Percentiles rank a stretch among this genome's conserved stretches.
phyloP scores from a whole-genome alignment of 2,888 invertebrate species.

The Zootermopsis nevadensis region DNA sequence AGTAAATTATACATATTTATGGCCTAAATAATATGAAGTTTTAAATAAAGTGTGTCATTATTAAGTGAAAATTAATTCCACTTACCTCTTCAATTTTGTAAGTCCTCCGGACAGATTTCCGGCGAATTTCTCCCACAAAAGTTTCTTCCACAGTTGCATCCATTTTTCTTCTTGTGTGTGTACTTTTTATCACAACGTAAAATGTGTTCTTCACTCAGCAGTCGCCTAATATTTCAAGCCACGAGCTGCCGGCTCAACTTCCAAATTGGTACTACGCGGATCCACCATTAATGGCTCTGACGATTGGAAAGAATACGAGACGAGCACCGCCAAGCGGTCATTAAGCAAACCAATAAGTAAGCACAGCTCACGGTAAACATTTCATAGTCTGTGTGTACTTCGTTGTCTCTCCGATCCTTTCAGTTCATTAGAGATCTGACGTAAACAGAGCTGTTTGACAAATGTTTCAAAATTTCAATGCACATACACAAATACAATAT shows the following conservation, averaged over 20 bases:
- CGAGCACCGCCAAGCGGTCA: background rate
- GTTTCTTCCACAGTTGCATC: constrained; percentile 19
- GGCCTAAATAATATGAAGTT: too few species aligned
- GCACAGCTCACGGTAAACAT: too few species aligned
- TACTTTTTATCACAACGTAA: constrained; percentile 14
- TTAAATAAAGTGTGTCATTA: too few species aligned
- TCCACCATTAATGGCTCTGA: constrained; percentile 4
- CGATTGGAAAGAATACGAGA: background rate
- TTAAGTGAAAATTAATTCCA: too few species aligned
- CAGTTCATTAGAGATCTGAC: too few species aligned
- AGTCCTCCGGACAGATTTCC: constrained; percentile 13
- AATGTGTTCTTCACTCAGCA: constrained; percentile 26
- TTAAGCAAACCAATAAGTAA: background rate
- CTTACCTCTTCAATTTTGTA: constrained; percentile 30
- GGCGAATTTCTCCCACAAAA: constrained; percentile 24
- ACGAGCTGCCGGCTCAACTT: constrained; percentile 22
- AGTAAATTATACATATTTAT: too few species aligned
- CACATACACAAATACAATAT: too few species aligned
- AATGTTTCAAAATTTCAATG: too few species aligned
- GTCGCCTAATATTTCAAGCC: constrained; percentile 17
- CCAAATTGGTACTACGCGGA: constrained; percentile 19
- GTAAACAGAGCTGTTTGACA: too few species aligned
- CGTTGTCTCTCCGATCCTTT: too few species aligned
- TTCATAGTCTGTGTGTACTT: too few species aligned
- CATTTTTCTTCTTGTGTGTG: background rate